Evolutionary conservation across 2,797 vertebrate genomes (phyloP).

Genomic region (Aldrovandia affinis): DNA sequence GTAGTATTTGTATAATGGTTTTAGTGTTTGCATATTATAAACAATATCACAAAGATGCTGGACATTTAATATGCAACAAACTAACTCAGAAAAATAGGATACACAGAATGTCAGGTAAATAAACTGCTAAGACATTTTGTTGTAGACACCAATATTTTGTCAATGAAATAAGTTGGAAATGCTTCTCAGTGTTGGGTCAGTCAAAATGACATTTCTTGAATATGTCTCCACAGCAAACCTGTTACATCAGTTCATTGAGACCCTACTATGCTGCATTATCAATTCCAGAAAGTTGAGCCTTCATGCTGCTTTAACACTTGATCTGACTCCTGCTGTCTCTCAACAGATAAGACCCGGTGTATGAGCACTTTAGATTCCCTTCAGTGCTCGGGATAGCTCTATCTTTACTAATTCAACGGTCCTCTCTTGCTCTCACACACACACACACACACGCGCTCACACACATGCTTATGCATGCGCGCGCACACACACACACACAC

Average conservation of each 20-base stretch:
- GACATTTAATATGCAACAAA: too few species aligned
- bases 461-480: too few species aligned
- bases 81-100: too few species aligned
- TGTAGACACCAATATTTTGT: background rate
- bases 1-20: background rate
- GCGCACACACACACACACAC: background rate
- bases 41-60: too few species aligned
- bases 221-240: background rate
- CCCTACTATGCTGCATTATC: background rate
- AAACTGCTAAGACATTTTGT: background rate
- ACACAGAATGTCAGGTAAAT: background rate
- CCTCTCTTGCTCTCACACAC: background rate
- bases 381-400: background rate
- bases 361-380: slow-evolving; percentile 11
- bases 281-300: background rate
- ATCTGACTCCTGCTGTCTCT: slow-evolving; percentile 14
- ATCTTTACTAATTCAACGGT: background rate
- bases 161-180: background rate
- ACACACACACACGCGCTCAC: too few species aligned
- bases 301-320: background rate
- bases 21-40: background rate
- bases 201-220: background rate
- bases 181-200: background rate
- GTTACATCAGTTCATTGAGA: background rate
- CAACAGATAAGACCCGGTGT: slow-evolving; percentile 2